Base-by-base conservation (phyloP, 2,888 invertebrate species). In the Caenorhabditis macrosperma region DNA sequence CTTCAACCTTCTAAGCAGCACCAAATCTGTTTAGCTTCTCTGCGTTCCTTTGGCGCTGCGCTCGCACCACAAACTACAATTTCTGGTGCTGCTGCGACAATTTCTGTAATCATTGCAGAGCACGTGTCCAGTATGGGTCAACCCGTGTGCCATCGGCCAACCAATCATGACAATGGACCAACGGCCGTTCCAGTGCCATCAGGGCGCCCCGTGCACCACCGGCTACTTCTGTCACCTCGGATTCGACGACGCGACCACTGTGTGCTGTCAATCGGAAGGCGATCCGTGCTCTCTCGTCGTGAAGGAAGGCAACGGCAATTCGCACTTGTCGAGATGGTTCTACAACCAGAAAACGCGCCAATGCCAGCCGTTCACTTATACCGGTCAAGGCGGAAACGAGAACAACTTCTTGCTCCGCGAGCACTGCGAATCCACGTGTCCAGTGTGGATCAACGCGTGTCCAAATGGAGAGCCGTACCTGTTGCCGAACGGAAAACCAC, bases 221-320 rank as follows among this genome's bases (percentile, higher is more conserved):
- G 81, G 82, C 0, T 82, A 78, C 46, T 90, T 86, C 77, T 90
- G 90, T 61, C 90, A 90, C 66, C 82, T 88, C 38, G 90, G 90
- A 22, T 85, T 78, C 54, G 85, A 87, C 24, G 85, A 86, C 35
- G 81, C 83, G 4, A 87, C 88, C 10, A 88, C 88, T 2, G 83
- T 90, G 4, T 89, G 89, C 72, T 89, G 89, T 44, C 86, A 85
- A 17, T 82, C 82, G 1, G 79, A 82, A 61, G 81, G 86, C 4
- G 86, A 86, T 69, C 85, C 87, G 15, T 88, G 88, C 60, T 74
- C 78, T 0, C 67, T 82, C 1, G 76, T 86, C 17, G 81, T 87
- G 12, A 81, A 81, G 46, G 82, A 82, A 46, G 85, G 86, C 9
- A 67, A 55, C 20, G 86, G 82, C 24, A 81, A 77, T n/a, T 69